These are phyloP conservation scores for Chlamydotis undulata DNA, from an alignment of 2,113 vertebrate species.

Conservation along the genomic window DNA sequence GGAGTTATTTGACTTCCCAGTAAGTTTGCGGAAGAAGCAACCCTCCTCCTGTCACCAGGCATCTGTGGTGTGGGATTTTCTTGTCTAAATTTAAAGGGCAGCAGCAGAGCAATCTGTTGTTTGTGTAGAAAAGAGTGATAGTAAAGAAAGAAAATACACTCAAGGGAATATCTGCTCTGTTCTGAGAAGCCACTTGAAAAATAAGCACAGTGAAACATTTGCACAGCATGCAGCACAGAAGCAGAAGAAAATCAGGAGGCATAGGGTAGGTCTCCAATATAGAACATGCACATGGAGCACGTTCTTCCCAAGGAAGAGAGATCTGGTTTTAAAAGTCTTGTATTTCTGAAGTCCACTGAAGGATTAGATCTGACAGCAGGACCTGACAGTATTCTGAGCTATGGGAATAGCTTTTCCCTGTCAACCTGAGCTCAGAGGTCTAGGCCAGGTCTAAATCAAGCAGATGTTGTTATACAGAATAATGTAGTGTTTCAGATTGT, in stretches of 20 bases:
- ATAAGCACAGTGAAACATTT: conserved; percentile 47
- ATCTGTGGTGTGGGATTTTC: conserved; percentile 43
- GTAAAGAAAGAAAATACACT: conserved; percentile 66
- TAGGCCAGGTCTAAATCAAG: background rate
- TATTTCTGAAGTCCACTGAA: background rate
- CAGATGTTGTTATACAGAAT: background rate
- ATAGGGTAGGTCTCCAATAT: background rate
- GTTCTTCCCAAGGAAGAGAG: background rate
- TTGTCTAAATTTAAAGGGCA: conserved; percentile 64
- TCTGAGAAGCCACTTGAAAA: conserved; percentile 65
- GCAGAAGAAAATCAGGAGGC: background rate
- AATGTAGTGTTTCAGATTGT: background rate
- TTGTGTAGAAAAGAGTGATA: conserved; percentile 56
- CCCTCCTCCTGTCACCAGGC: background rate
- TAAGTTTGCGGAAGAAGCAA: background rate
- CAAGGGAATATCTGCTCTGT: conserved; percentile 36
- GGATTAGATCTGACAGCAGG: background rate
- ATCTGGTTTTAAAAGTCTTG: background rate
- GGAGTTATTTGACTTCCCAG: background rate
- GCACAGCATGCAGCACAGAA: background rate
- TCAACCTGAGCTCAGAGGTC: background rate
- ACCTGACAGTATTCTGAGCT: background rate
- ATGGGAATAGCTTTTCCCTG: background rate
- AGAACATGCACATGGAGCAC: background rate
- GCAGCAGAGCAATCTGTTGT: conserved; percentile 73